phyloP scores from a whole-genome alignment of 2,113 vertebrate genomes.

The Caranx ignobilis region DNA sequence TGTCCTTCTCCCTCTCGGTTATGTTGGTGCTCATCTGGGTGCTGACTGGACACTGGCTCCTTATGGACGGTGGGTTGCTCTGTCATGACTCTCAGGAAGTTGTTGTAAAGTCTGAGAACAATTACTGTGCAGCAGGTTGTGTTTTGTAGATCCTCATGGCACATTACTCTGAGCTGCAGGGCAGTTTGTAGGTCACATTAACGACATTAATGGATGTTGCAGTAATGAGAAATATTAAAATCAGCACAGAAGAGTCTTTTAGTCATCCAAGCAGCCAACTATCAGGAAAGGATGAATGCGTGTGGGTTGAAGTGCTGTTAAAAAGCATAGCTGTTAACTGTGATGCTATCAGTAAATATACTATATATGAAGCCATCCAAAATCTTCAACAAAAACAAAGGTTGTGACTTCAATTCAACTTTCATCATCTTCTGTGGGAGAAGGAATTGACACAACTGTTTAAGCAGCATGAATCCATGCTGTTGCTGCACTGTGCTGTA shows the following conservation, averaged over 20 bases:
- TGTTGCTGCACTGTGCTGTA: not conserved
- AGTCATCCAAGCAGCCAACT: not conserved
- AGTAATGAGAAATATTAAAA: not conserved
- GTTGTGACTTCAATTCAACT: not conserved
- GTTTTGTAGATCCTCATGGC: not conserved
- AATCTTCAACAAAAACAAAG: not conserved
- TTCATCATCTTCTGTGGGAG: not conserved
- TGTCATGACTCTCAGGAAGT: not conserved
- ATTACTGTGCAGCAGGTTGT: not conserved
- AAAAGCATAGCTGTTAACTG: not conserved
- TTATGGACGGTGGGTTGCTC: constrained; percentile 93
- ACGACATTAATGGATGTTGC: not conserved
- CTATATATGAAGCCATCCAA: too few species aligned
- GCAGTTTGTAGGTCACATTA: not conserved
- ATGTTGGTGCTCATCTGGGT: constrained; percentile 99
- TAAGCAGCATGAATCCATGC: constrained; percentile 13
- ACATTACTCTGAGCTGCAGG: not conserved
- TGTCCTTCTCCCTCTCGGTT: constrained; percentile 97
- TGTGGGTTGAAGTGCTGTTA: not conserved
- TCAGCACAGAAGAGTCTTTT: not conserved
- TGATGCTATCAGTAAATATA: not conserved
- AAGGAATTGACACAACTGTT: constrained; percentile 14
- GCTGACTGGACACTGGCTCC: constrained; percentile 98
- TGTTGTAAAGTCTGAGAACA: not conserved
- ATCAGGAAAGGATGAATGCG: not conserved